Evolutionary conservation across 2,888 invertebrate species (phyloP).

Genomic region (Philaethria dido): DNA sequence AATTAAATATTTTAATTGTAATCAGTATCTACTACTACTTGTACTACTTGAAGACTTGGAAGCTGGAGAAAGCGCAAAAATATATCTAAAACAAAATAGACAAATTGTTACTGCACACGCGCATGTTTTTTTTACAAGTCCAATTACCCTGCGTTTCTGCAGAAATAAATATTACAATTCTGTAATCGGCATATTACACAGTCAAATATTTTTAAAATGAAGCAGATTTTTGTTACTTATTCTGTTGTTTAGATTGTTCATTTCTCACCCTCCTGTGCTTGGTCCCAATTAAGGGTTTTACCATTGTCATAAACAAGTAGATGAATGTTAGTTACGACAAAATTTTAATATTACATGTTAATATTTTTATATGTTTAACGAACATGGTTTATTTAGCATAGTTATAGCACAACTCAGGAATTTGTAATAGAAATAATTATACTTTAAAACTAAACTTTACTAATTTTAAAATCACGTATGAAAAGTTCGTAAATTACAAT

Average conservation of each 20-base stretch:
- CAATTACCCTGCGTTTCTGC: not conserved
- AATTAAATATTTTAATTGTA: not conserved
- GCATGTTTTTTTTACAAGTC: not conserved
- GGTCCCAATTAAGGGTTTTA: not conserved
- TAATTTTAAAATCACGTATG: not conserved
- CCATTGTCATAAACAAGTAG: not conserved
- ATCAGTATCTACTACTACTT: no score
- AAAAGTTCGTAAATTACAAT: not conserved
- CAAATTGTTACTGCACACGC: not conserved
- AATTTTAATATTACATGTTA: not conserved
- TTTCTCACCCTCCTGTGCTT: not conserved
- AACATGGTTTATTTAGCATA: no score
- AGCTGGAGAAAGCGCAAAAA: not conserved
- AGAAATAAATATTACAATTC: not conserved
- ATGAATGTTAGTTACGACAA: not conserved
- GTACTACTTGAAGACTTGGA: no score
- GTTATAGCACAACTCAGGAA: no score
- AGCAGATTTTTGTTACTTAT: not conserved
- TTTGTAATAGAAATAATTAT: no score
- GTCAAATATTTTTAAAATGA: not conserved
- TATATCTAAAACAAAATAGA: not conserved
- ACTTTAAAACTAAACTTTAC: no score
- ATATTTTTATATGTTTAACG: no score
- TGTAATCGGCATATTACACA: not conserved
- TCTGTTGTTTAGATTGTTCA: not conserved